A percentile compares a stretch with the other conserved stretches of the same genome.
Evolutionary conservation across 2,888 invertebrate genomes (phyloP).

Genomic region (Pammene fasciana): DNA sequence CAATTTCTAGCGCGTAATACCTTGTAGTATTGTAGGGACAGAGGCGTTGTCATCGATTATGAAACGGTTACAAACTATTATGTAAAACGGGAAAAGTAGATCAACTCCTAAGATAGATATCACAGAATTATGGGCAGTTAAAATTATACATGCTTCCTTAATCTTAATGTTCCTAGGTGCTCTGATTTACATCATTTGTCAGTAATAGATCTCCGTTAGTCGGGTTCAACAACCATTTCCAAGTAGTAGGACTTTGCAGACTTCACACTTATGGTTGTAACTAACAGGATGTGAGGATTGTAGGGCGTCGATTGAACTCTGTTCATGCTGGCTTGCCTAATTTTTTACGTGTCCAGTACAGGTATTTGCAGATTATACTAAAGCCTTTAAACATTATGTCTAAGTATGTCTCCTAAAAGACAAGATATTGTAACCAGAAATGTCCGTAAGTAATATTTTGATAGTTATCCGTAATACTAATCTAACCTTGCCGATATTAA

Average conservation of each 20-base stretch:
- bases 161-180: neutral
- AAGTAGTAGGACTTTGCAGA: no score
- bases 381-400: no score
- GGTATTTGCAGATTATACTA: no score
- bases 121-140: slow-evolving; percentile 47
- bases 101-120: slow-evolving; percentile 57
- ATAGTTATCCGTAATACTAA: neutral
- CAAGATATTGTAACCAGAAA: neutral
- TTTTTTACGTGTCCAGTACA: no score
- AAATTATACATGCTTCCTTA: slow-evolving; percentile 37
- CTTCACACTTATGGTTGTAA: no score
- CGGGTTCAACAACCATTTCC: no score
- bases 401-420: no score
- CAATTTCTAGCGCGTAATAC: slow-evolving; percentile 27
- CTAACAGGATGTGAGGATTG: no score
- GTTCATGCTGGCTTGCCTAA: no score
- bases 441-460: neutral
- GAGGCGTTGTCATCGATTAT: slow-evolving; percentile 48
- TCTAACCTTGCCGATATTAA: neutral
- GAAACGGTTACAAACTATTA: slow-evolving; percentile 50
- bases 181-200: slow-evolving; percentile 8
- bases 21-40: slow-evolving; percentile 36
- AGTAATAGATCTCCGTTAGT: neutral
- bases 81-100: slow-evolving; percentile 56
- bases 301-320: no score